Percentiles rank a stretch among this genome's conserved stretches.
These are phyloP conservation scores for mouse (Mus musculus) DNA, from an alignment of 2,113 vertebrate genomes.

Conservation along the genomic window DNA sequence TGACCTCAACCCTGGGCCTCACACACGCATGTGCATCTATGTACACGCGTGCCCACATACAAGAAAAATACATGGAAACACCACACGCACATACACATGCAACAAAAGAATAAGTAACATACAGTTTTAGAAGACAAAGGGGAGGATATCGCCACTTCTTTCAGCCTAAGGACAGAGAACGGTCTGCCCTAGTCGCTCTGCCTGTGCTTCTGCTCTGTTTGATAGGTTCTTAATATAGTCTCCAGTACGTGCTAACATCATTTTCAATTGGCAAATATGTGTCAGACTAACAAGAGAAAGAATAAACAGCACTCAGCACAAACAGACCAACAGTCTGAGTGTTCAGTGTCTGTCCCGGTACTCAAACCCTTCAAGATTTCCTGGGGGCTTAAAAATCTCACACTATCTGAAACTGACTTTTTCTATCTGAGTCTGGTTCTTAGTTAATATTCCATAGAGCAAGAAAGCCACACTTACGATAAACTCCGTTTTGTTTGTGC, in stretches of 20 bases:
- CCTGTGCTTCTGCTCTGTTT: neutral
- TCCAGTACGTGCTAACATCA: neutral
- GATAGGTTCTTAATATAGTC: neutral
- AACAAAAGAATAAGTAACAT: neutral
- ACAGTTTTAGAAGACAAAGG: neutral
- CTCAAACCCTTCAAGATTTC: neutral
- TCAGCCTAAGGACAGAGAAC: conserved; percentile 13
- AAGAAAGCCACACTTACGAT: conserved; percentile 22
- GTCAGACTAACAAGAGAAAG: neutral
- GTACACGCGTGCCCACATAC: neutral
- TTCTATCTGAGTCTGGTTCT: conserved; percentile 13
- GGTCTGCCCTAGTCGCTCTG: neutral
- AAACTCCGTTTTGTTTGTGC: neutral
- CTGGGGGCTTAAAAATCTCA: neutral
- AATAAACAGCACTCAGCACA: neutral
- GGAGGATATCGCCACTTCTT: neutral
- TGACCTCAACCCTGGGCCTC: neutral
- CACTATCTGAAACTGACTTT: neutral
- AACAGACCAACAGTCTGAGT: neutral
- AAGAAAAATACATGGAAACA: neutral
- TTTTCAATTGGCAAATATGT: conserved; percentile 20
- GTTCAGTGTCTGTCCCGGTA: neutral
- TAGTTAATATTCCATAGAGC: conserved; percentile 7
- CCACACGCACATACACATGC: neutral
- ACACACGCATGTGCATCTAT: neutral